Percentiles rank a stretch among this genome's conserved stretches.
phyloP scores from a whole-genome alignment of 2,888 invertebrate species.

The Calameuta pallipes region DNA sequence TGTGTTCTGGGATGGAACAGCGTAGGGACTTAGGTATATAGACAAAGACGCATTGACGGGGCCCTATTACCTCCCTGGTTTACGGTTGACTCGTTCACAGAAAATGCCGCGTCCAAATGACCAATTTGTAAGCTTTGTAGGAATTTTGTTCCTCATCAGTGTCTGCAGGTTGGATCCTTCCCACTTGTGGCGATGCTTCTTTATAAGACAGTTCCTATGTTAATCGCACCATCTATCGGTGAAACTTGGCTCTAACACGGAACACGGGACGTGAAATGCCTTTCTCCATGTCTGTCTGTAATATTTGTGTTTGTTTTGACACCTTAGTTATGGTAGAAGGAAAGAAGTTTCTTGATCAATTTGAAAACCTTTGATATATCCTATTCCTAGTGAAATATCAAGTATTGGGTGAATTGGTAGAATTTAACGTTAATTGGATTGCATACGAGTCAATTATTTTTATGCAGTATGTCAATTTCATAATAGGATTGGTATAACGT shows the following conservation, averaged over 20 bases:
- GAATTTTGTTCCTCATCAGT: constrained; percentile 30
- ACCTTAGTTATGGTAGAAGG: background rate
- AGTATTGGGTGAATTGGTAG: too few species aligned
- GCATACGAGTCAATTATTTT: too few species aligned
- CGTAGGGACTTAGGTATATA: too few species aligned
- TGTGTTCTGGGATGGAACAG: too few species aligned
- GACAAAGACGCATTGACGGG: too few species aligned
- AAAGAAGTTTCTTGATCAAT: too few species aligned
- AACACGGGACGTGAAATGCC: too few species aligned
- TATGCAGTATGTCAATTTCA: too few species aligned
- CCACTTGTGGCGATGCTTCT: constrained; percentile 17
- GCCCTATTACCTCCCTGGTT: constrained; percentile 30
- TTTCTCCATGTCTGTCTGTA: constrained; percentile 12
- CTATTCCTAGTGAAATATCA: too few species aligned
- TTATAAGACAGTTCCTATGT: constrained; percentile 37
- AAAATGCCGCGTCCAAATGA: constrained; percentile 33
- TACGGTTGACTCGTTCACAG: constrained; percentile 34
- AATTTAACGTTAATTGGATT: too few species aligned
- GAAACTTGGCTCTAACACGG: background rate
- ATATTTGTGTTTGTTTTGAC: constrained; percentile 17
- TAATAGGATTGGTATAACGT: too few species aligned
- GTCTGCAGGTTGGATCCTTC: constrained; percentile 7
- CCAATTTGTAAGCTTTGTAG: constrained; percentile 40
- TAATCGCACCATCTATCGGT: constrained; percentile 36
- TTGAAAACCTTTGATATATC: too few species aligned